Base-by-base conservation (phyloP, 64 coral and sea anemone species). In the Montipora sp. region DNA sequence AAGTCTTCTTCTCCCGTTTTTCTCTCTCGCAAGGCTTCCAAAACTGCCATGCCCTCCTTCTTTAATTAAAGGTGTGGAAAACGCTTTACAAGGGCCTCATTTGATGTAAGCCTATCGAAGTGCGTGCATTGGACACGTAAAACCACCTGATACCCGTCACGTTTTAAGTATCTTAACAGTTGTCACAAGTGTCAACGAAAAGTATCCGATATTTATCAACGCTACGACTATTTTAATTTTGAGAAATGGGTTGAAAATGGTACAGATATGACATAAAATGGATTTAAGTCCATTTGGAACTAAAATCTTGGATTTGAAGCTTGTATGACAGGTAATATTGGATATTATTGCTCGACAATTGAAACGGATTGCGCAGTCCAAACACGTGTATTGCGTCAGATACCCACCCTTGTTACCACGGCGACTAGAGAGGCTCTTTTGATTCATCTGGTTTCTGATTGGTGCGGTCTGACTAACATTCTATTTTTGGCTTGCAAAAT, bases 321-420 rank as follows among this genome's bases (percentile, higher is more conserved):
- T 47, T 19, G 43, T 46, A 36, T 36, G 36, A 36, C 1, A 36
- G 36, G 36, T 36, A 36, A 36, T 36, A 36, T 57, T 57, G 6
- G 15, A 48, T 16, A 70, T 68, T 72, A 85, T 71, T 85, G 12
- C 71, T 47, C 19, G 18, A 8, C 61, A 85, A 71, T 6, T 60
- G 8, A 3, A 11, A 72, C 65, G 50, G 82, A 85, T 85, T 85
- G 68, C 82, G 82, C 46, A 20, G 10, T 85, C 61, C 0, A 85
- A 85, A 85, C 82, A 72, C 82, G 82, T 85, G 82, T 50, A 19
- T 85, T 85, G 82, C 82, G 82, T 85, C 82, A 85, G 82, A 85
- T 71, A 71, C 51, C 44, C 91, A 60, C 91, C 91, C 81, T 80
- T 27, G 91, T 88, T 80, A 47, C 91, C 91, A 58, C 21, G 57